Evolutionary conservation across 1,140 invertebrate species (phyloP), one percentile per base, ranked within the genome.

Genomic region (Mycetomoellerius zeteki): DNA sequence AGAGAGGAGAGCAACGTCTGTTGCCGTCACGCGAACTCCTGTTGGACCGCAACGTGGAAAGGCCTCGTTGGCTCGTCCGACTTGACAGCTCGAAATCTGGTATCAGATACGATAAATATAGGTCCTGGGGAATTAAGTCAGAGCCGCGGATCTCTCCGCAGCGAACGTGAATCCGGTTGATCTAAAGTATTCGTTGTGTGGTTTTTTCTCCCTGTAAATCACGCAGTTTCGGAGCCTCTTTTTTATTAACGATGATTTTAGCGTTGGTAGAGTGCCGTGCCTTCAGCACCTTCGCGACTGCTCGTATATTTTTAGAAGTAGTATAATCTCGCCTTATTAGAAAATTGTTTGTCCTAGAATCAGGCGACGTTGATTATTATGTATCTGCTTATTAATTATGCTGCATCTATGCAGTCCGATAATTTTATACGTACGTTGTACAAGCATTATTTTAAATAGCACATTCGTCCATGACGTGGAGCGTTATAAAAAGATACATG

Each of bases 11-110:
- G 71, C 69, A 21, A 14, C 71, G 58, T 85, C 75, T 80, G 56
- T 81, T 27, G 37, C 60, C 88, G 52, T 90, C 89, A 90, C 81
- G 89, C 88, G n/a, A 87, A 72, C 84, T 82, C n/a, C 33, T 77
- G 52, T 62, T 67, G 47, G 65, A 65, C 65, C 56, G 50, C 73
- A 43, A 78, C 3, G 64, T 84, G 81, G 64, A 84, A 87, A 85
- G 86, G 56, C 69, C 81, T 91, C 60, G 88, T 91, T 92, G 78
- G 81, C 67, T 88, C 73, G 80, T 76, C 86, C 85, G 87, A 91
- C 88, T 72, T 91, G 90, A 91, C 88, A 90, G 90, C 71, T 87
- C 89, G 85, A 92, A 92, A 91, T 90, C 82, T 90, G 80, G 89
- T 91, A 65, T 85, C 24, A 30, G 58, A 67, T 65, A 76, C 47